Evolutionary conservation across 1,140 invertebrate species (phyloP), one percentile per base, ranked within the genome.

Genomic region (Melitaea cinxia): DNA sequence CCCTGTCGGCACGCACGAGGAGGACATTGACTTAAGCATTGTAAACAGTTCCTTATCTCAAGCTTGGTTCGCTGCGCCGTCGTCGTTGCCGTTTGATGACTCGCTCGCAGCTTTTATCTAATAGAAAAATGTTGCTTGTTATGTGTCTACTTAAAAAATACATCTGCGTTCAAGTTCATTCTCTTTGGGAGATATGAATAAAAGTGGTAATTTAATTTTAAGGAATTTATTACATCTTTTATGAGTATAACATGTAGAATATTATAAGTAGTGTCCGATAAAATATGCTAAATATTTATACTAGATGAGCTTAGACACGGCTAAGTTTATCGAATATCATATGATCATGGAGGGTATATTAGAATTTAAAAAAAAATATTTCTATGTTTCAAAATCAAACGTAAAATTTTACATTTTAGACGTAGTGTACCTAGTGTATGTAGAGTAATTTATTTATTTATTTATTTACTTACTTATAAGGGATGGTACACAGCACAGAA

Each of bases 21-120:
- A 88, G 88, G 88, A 87, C 88, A 87, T 91, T 91, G 86, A 91
- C 88, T 84, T 78, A 86, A 84, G 80, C 75, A 86, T 83, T 87
- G 88, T 89, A 91, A 89, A 89, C 86, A 91, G 80, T 88, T 89
- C 85, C 88, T 91, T 91, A 91, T 91, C 88, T 87, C 76, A 69
- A 80, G 79, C 79, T 82, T 82, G 74, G 80, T 76, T 70, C 75
- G 75, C 67, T 72, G 68, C 42, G 42, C 9, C 75, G 70, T 37
- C 70, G 69, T 37, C 70, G 69, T 65, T 70, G 73, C 65, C 57
- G 68, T 62, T 74, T 78, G 81, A 75, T 81, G 77, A 80, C 75
- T 83, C 74, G 73, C 75, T 74, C 73, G 76, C 83, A 87, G 87
- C 85, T 85, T 89, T 88, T 88, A 88, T 88, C 84, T 89, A 81